Conservation (phyloP, 2,797 vertebrate genomes). For the Halcyon badia region DNA sequence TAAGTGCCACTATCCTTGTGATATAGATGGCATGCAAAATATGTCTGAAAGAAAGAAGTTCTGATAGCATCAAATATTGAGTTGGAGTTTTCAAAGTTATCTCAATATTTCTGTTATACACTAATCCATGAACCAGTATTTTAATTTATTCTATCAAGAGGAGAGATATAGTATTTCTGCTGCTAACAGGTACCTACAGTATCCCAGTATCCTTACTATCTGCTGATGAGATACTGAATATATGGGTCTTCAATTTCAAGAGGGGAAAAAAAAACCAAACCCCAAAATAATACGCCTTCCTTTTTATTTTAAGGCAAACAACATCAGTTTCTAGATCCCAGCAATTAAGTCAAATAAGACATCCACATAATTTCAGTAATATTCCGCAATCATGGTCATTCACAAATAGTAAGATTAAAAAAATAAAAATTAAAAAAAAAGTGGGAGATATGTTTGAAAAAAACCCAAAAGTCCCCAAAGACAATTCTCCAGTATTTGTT, state of each 20-base stretch:
- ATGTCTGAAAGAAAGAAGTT: not conserved
- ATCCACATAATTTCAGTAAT: not conserved
- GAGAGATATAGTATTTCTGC: not conserved
- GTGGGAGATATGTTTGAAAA: not conserved
- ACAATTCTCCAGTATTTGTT: not conserved
- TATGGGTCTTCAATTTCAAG: not conserved
- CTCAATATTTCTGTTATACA: not conserved
- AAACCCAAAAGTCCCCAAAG: not conserved
- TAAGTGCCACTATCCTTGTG: not conserved
- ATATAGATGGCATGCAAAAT: constrained; percentile 13
- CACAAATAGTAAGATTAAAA: not conserved
- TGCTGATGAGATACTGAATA: not conserved
- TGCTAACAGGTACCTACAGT: not conserved
- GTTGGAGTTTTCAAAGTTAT: not conserved
- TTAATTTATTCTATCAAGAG: not conserved
- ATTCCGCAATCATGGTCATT: not conserved
- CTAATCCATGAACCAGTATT: not conserved
- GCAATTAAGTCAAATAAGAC: not conserved
- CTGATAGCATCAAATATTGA: constrained; percentile 6
- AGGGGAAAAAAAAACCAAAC: not conserved
- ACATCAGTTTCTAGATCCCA: not conserved
- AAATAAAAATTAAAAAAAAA: not conserved
- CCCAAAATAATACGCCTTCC: not conserved
- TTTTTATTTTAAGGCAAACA: not conserved
- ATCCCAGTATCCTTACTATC: not conserved